Conservation (phyloP, 2,113 vertebrate genomes). For the Saccopteryx bilineata region DNA sequence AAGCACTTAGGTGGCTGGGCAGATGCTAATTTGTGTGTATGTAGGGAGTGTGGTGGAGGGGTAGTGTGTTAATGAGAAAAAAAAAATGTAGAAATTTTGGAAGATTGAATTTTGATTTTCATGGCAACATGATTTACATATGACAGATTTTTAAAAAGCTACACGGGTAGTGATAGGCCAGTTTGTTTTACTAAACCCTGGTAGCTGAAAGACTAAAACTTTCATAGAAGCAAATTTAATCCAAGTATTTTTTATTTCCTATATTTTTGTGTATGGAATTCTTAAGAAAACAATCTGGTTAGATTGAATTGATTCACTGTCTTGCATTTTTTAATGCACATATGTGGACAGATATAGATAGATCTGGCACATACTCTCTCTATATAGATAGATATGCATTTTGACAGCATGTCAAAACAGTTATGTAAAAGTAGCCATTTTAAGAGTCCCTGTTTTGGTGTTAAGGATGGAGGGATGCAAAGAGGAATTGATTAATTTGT, state of each 20-base stretch:
- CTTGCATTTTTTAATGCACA: background rate
- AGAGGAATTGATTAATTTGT: background rate
- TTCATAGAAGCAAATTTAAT: constrained; percentile 34
- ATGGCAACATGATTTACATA: background rate
- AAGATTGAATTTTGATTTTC: constrained; percentile 56
- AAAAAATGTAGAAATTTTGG: background rate
- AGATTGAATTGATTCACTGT: background rate
- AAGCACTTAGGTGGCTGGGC: background rate
- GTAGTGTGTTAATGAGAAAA: background rate
- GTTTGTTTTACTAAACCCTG: constrained; percentile 29
- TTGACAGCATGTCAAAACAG: constrained; percentile 6
- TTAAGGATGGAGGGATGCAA: background rate
- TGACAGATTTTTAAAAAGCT: background rate
- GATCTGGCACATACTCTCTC: background rate
- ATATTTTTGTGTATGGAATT: background rate
- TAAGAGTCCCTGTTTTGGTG: background rate
- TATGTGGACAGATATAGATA: background rate
- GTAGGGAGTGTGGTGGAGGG: background rate
- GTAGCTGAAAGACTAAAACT: constrained; percentile 14
- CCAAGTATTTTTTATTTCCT: background rate
- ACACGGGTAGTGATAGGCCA: background rate
- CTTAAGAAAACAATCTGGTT: constrained; percentile 7
- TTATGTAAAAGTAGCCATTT: constrained; percentile 22
- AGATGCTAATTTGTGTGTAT: background rate
- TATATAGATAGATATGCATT: background rate